These are phyloP conservation scores for Agrotis exclamationis DNA, from an alignment of 2,888 invertebrate genomes.

Conservation along the genomic window DNA sequence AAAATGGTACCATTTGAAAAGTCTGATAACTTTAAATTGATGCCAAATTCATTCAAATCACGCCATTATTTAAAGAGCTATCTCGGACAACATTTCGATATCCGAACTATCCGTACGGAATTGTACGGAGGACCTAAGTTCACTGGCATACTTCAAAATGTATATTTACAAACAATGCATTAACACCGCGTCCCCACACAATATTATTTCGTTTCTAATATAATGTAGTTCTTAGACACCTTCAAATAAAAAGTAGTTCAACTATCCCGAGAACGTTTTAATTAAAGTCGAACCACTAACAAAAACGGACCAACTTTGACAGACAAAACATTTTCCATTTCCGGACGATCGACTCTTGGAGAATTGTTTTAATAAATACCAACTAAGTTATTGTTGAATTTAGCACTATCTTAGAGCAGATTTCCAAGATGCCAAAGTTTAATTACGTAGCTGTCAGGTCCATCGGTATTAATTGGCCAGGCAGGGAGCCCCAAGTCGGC, in stretches of 20 bases:
- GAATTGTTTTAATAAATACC: constrained; percentile 24
- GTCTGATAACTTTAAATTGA: no score
- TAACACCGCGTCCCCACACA: neutral
- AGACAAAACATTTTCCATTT: constrained; percentile 30
- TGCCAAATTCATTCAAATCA: no score
- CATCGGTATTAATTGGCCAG: constrained; percentile 55
- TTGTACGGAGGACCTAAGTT: no score
- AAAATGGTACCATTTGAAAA: no score
- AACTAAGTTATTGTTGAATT: constrained; percentile 26
- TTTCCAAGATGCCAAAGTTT: constrained; percentile 52
- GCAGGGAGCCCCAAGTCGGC: constrained; percentile 23
- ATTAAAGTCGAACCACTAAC: neutral
- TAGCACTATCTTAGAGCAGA: constrained; percentile 30
- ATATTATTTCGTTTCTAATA: neutral
- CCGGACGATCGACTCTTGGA: neutral
- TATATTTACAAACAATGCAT: neutral
- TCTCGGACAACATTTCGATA: neutral
- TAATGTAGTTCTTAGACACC: neutral
- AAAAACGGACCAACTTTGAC: neutral
- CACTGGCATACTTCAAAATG: no score
- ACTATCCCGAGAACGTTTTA: no score
- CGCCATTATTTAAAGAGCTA: no score
- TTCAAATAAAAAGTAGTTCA: neutral
- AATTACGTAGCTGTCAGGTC: constrained; percentile 58
- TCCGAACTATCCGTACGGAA: no score